These are phyloP conservation scores for Whitmania pigra DNA, from an alignment of 1,140 invertebrate genomes.

Conservation along the genomic window DNA sequence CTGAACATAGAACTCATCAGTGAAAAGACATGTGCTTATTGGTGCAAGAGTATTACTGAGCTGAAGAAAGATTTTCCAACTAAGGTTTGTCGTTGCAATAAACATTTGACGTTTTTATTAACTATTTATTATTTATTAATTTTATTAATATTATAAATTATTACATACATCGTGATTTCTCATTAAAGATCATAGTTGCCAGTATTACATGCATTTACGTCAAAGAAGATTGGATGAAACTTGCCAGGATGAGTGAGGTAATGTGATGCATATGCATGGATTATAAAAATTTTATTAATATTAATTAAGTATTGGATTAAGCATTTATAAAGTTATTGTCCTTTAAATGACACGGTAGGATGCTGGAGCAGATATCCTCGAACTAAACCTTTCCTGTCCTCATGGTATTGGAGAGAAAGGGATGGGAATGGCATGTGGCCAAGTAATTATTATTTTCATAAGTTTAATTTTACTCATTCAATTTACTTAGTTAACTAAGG, in stretches of 20 bases:
- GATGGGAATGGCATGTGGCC: constrained; percentile 94
- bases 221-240: constrained; percentile 71
- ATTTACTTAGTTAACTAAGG: background rate
- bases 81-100: constrained; percentile 33
- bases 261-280: background rate
- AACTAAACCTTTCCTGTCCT: constrained; percentile 91
- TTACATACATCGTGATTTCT: too few relatives aligned
- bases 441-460: constrained; percentile 48
- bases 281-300: background rate
- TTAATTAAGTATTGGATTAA: constrained; percentile 6
- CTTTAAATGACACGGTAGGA: constrained; percentile 30
- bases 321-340: background rate
- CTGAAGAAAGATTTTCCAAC: constrained; percentile 81
- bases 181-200: constrained; percentile 69
- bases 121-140: background rate
- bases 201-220: constrained; percentile 91
- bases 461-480: background rate
- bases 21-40: constrained; percentile 85
- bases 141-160: background rate
- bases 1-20: constrained; percentile 96
- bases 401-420: constrained; percentile 86
- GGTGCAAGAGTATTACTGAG: constrained; percentile 75
- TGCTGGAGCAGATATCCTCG: constrained; percentile 81
- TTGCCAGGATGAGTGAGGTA: constrained; percentile 63
- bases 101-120: too few relatives aligned